Evolutionary conservation across 2,888 invertebrate species (phyloP).

Genomic region (Volucella inanis): DNA sequence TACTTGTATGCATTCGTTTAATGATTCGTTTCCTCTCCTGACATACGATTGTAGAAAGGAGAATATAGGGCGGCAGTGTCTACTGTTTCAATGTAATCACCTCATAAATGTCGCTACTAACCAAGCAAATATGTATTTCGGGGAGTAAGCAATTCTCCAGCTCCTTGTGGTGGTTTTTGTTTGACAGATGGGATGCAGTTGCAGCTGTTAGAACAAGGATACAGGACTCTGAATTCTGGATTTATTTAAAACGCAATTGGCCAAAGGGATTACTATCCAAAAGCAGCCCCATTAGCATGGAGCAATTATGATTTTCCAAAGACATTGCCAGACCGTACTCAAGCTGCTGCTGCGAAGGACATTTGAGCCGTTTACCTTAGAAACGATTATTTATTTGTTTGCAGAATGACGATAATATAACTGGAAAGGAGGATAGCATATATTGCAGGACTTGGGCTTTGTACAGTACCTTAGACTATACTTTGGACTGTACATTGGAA

Average conservation of each 20-base stretch:
- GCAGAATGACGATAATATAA: slow-evolving; percentile 55
- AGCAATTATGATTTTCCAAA: slow-evolving; percentile 68
- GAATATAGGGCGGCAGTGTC: slow-evolving; percentile 13
- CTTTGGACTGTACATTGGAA: slow-evolving; percentile 6
- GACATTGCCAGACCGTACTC: slow-evolving; percentile 10
- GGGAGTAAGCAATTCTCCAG: slow-evolving; percentile 33
- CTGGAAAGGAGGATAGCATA: neutral
- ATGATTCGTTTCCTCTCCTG: neutral
- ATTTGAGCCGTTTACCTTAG: slow-evolving; percentile 65
- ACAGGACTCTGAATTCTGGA: slow-evolving; percentile 12
- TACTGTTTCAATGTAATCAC: slow-evolving; percentile 59
- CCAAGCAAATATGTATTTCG: slow-evolving; percentile 69
- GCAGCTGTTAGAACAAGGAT: slow-evolving; percentile 13
- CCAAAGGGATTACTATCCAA: slow-evolving; percentile 61
- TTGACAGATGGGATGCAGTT: slow-evolving; percentile 45
- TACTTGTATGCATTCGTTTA: slow-evolving; percentile 22
- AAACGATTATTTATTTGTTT: slow-evolving; percentile 71
- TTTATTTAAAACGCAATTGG: slow-evolving; percentile 68
- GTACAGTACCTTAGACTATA: neutral
- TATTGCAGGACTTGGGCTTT: neutral
- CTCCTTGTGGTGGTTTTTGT: neutral
- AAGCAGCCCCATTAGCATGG: slow-evolving; percentile 60
- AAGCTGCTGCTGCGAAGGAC: slow-evolving; percentile 26
- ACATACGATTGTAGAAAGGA: slow-evolving; percentile 38
- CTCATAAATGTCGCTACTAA: slow-evolving; percentile 70